phyloP scores from a whole-genome alignment of 2,888 invertebrate species.

The Chaitophorus viminalis region DNA sequence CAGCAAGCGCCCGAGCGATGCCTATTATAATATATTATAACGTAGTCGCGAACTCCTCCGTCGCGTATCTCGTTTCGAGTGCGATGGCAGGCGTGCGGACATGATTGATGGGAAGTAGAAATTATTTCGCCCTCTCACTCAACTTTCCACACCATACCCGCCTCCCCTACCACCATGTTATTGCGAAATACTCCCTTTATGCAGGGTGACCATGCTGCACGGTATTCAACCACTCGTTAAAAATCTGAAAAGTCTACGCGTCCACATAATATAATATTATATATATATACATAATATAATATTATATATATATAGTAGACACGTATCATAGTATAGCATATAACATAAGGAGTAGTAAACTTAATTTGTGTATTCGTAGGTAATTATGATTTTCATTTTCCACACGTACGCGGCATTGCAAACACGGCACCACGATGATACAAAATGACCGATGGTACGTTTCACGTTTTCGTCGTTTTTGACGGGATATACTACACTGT shows the following conservation, averaged over 20 bases:
- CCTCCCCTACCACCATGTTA: background rate
- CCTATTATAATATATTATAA: background rate
- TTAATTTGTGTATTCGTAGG: too few relatives aligned
- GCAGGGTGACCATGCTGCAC: background rate
- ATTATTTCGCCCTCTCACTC: background rate
- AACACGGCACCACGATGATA: too few relatives aligned
- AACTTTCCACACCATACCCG: background rate
- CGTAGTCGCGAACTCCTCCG: too few relatives aligned
- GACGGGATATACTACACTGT: too few relatives aligned
- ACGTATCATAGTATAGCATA: background rate
- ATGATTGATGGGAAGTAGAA: conserved; percentile 37
- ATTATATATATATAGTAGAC: background rate
- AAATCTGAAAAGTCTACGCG: background rate
- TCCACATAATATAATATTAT: background rate
- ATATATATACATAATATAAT: too few relatives aligned
- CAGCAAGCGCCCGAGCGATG: background rate
- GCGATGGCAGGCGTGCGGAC: background rate
- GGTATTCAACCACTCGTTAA: conserved; percentile 10
- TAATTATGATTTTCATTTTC: background rate
- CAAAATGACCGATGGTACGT: background rate
- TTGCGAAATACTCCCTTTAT: too few relatives aligned
- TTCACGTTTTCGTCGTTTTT: background rate
- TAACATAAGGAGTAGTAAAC: too few relatives aligned
- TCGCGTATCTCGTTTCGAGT: background rate
- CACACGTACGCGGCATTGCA: background rate